Base-by-base conservation (phyloP, 2,113 vertebrate genomes). In the Ramphastos sulfuratus region DNA sequence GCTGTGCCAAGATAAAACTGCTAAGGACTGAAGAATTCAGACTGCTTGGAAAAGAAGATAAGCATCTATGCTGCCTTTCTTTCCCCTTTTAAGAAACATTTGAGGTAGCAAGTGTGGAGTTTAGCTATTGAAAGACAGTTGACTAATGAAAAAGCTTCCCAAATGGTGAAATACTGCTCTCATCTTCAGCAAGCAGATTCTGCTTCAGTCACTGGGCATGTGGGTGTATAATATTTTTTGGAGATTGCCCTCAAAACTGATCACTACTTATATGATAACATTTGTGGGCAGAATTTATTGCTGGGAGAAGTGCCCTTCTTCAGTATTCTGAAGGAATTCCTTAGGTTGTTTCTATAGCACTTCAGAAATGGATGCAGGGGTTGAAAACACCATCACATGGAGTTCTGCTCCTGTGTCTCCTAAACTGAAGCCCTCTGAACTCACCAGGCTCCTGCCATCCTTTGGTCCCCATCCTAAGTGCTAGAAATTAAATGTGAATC, bases 1-100 rank as follows among this genome's bases (percentile, higher is more conserved):
- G 58, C 86, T 86, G 80, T 94, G 90, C 96, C 93, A 93, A 93
- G 90, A 90, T 31, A 91, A 90, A 95, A 88, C 65, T 64, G 37
- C 59, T 94, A 19, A 61, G 31, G n/a, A 92, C 8, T 71, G 83
- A 78, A 88, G 58, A 90, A 81, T 87, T 91, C 48, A 84, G 65
- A 9, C 73, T 89, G 30, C 82, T 75, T 89, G 80, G 85, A 72
- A 92, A 88, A 88, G 31, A 19, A 90, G 88, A 83, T 94, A 84
- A 93, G 39, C 44, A 89, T 89, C 82, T 72, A 7, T 39, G 20
- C 39, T 61, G 50, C 7, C 7, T 37, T 48, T 63, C 17, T 27
- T 35, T 58, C n/a, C 52, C 44, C 30, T 54, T 35, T 44, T 0
- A 64, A 61, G 28, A n/a, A 94, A 31, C 54, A 58, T 64, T 71